phyloP scores from a whole-genome alignment of 2,888 invertebrate genomes.

The Eledona agricola region DNA sequence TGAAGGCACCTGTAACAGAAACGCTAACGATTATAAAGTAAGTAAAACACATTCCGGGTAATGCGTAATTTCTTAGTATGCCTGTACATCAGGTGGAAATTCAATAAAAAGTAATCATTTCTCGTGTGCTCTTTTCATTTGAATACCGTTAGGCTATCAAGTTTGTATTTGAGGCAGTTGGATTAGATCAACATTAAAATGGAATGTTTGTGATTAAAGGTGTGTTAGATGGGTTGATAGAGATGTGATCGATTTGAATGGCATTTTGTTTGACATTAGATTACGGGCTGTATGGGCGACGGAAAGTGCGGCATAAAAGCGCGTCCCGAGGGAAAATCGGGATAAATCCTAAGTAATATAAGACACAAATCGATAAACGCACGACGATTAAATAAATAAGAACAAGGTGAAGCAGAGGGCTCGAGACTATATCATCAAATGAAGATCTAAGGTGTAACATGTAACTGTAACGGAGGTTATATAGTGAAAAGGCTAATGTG shows the following conservation, averaged over 20 bases:
- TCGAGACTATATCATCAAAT: constrained; percentile 34
- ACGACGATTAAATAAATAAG: constrained; percentile 37
- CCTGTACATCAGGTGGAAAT: constrained; percentile 1
- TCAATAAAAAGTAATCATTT: not conserved
- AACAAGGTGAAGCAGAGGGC: constrained; percentile 25
- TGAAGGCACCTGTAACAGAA: not conserved
- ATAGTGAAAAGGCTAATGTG: constrained; percentile 42
- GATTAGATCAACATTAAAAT: constrained; percentile 19
- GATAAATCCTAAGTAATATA: constrained; percentile 35
- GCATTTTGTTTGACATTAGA: constrained; percentile 32
- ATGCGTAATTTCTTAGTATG: no score
- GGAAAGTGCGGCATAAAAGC: constrained; percentile 23
- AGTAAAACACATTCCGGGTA: not conserved
- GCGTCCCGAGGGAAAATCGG: constrained; percentile 25
- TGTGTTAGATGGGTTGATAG: constrained; percentile 17
- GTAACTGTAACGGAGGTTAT: constrained; percentile 38
- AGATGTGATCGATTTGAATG: constrained; percentile 27
- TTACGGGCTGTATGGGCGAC: constrained; percentile 26
- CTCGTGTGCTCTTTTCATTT: constrained; percentile 2
- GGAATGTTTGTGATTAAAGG: constrained; percentile 16
- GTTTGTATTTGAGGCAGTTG: constrained; percentile 3
- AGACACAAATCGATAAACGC: constrained; percentile 35
- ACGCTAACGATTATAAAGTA: no score
- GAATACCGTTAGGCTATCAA: constrained; percentile 10
- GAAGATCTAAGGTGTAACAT: constrained; percentile 39